Conservation (phyloP, 2,113 vertebrate species). For the Callithrix jacchus region DNA sequence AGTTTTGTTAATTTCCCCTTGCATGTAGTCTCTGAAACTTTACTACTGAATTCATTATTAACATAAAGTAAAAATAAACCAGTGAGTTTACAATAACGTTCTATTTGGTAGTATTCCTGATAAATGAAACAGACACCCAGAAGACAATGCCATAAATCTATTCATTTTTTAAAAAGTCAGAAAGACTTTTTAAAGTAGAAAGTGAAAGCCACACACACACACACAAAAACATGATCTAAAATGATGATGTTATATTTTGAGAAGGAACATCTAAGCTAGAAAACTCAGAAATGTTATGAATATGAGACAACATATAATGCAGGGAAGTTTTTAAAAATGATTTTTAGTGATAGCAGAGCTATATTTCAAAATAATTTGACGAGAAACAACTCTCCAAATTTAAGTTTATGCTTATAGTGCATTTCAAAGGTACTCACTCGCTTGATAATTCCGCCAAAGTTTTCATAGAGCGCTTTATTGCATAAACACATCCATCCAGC, state of each 20-base stretch:
- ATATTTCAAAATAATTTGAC: background rate
- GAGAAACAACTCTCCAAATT: background rate
- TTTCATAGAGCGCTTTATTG: conserved; percentile 93
- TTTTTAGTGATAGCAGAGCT: background rate
- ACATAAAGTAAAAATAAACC: background rate
- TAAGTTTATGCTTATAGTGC: background rate
- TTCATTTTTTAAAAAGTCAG: background rate
- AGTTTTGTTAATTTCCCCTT: conserved; percentile 1
- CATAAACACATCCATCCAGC: conserved; percentile 96
- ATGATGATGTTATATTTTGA: background rate
- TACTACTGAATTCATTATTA: background rate
- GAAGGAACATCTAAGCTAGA: background rate
- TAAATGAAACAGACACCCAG: background rate
- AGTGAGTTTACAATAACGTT: background rate
- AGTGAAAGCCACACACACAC: background rate
- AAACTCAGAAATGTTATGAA: background rate
- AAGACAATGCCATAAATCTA: background rate
- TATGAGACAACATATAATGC: background rate
- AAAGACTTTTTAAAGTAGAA: background rate
- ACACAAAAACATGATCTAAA: background rate
- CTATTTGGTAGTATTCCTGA: background rate
- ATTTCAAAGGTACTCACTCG: conserved; percentile 90
- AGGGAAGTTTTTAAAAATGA: background rate
- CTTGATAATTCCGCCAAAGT: conserved; percentile 90
- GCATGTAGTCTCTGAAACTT: background rate